Evolutionary conservation across 2,888 invertebrate genomes (phyloP).

Genomic region (Noctua fimbriata): DNA sequence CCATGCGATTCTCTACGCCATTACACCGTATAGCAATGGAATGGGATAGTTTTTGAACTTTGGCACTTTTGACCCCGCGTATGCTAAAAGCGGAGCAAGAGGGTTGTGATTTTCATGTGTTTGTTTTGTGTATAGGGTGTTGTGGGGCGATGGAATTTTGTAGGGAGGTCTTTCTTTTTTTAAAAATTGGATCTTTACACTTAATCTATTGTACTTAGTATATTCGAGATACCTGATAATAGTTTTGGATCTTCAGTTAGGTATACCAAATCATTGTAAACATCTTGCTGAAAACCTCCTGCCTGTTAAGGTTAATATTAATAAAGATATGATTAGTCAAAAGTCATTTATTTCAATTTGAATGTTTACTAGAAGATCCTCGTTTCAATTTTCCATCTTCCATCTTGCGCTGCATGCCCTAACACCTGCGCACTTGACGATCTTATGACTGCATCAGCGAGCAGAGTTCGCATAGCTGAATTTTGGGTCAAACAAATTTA

Average conservation of each 20-base stretch:
- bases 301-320: not conserved
- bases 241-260: not conserved
- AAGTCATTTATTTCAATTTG: not conserved
- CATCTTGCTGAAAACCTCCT: not conserved
- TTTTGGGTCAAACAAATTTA: no score
- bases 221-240: not conserved
- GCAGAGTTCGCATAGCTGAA: no score
- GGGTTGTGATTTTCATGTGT: conserved; percentile 47
- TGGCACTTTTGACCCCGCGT: conserved; percentile 52
- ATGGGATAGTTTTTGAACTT: conserved; percentile 61
- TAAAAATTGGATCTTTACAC: not conserved
- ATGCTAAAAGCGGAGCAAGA: conserved; percentile 13
- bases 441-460: no score
- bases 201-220: no score
- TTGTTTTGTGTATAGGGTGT: conserved; percentile 28
- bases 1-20: conserved; percentile 48
- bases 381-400: not conserved
- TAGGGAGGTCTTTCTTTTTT: not conserved
- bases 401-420: no score
- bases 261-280: not conserved
- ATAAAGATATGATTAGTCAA: not conserved
- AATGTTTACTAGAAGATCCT: not conserved
- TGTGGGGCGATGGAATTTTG: not conserved
- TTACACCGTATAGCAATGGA: conserved; percentile 33
- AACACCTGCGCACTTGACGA: no score